A percentile compares a stretch with the other conserved stretches of the same genome.
phyloP scores from a whole-genome alignment of 2,797 vertebrate genomes.

The Bradypodion pumilum region DNA sequence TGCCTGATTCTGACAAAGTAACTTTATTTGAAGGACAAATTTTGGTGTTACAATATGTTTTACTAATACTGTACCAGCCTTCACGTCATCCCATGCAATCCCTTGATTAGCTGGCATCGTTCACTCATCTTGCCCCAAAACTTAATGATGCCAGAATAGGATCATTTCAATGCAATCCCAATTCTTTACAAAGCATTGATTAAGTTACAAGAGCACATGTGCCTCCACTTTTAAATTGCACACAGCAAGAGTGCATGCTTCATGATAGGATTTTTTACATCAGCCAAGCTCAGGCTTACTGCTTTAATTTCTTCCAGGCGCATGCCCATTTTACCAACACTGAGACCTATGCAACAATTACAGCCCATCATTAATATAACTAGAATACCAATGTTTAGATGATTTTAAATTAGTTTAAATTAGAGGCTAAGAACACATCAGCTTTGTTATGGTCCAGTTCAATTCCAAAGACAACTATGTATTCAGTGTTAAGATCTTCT shows the following conservation, averaged over 20 bases:
- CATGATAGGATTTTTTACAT: neutral
- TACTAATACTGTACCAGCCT: neutral
- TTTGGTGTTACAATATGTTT: neutral
- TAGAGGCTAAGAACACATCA: neutral
- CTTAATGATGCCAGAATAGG: neutral
- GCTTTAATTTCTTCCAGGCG: neutral
- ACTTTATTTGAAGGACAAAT: too few relatives aligned
- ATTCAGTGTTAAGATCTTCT: constrained; percentile 11
- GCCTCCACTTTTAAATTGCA: neutral
- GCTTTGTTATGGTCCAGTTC: neutral
- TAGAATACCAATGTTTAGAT: neutral
- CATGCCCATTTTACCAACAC: neutral
- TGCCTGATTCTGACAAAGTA: neutral
- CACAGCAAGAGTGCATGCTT: neutral
- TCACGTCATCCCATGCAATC: neutral
- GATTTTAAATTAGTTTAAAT: neutral
- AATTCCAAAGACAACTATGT: neutral
- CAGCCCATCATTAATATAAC: neutral
- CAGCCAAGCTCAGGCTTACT: neutral
- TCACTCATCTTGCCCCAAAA: neutral
- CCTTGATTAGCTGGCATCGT: neutral
- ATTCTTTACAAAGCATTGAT: neutral
- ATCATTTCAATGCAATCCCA: neutral
- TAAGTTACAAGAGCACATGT: neutral
- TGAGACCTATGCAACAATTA: neutral